A percentile compares a stretch with the other conserved stretches of the same genome.
Evolutionary conservation across 2,888 invertebrate species (phyloP).

Genomic region (Peribatodes rhomboidaria): DNA sequence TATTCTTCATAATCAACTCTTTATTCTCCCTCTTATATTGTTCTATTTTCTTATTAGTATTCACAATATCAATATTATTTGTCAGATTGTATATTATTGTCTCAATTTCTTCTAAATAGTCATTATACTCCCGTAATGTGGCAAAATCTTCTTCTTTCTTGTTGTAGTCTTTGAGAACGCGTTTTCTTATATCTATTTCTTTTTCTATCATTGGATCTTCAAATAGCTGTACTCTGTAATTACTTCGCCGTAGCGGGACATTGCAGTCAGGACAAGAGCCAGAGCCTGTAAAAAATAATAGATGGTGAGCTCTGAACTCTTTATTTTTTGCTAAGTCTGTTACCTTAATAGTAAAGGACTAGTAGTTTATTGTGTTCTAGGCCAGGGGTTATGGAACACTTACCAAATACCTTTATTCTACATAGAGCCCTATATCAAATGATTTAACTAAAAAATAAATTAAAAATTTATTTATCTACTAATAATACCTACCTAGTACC

Average conservation of each 20-base stretch:
- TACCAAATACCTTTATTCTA: too few species aligned
- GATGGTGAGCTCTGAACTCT: background rate
- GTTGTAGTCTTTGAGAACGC: constrained; percentile 96
- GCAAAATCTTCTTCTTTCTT: constrained; percentile 98
- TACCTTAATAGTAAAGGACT: too few species aligned
- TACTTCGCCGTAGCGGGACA: constrained; percentile 94
- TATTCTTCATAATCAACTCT: constrained; percentile 93
- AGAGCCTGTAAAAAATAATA: constrained; percentile 91
- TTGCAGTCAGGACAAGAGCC: constrained; percentile 98
- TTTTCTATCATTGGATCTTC: constrained; percentile 99
- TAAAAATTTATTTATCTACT: too few species aligned
- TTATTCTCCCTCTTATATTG: constrained; percentile 96
- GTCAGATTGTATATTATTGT: constrained; percentile 95
- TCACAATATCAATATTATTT: constrained; percentile 95
- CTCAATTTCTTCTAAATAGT: constrained; percentile 98
- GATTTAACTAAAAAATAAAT: too few species aligned
- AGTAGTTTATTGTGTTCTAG: too few species aligned
- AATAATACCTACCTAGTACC: too few species aligned
- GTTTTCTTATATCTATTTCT: constrained; percentile 97
- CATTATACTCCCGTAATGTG: constrained; percentile 94
- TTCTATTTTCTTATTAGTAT: constrained; percentile 96
- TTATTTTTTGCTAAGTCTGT: too few species aligned
- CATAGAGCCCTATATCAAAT: too few species aligned
- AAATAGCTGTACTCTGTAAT: constrained; percentile 97
- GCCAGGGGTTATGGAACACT: too few species aligned